phyloP scores from a whole-genome alignment of 2,113 vertebrate genomes.

The Mugil cephalus region DNA sequence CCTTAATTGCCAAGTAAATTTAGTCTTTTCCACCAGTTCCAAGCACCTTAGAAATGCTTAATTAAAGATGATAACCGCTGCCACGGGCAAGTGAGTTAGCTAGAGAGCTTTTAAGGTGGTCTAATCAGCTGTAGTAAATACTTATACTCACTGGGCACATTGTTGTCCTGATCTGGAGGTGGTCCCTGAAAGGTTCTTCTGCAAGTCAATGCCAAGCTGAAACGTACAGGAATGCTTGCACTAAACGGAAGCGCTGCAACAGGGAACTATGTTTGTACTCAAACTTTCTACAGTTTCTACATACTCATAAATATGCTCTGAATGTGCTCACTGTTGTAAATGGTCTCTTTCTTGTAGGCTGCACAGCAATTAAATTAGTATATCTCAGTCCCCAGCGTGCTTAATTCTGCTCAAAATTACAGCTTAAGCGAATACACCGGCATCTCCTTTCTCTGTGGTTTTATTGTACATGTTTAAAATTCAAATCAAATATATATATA shows the following conservation, averaged over 20 bases:
- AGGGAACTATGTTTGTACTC: not conserved
- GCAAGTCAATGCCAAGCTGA: constrained; percentile 15
- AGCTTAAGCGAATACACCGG: constrained; percentile 12
- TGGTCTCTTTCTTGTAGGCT: constrained; percentile 41
- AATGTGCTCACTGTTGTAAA: constrained; percentile 14
- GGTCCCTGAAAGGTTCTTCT: constrained; percentile 24
- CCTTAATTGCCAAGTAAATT: constrained; percentile 24
- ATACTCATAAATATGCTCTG: constrained; percentile 34
- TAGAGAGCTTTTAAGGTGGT: constrained; percentile 12
- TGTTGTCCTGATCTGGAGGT: constrained; percentile 28
- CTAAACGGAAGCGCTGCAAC: constrained; percentile 22
- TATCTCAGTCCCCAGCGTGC: not conserved
- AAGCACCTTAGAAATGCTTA: constrained; percentile 29
- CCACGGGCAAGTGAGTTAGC: constrained; percentile 15
- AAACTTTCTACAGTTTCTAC: not conserved
- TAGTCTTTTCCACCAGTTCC: constrained; percentile 4
- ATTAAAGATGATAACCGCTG: constrained; percentile 7
- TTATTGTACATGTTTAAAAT: constrained; percentile 7
- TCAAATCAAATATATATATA: constrained; percentile 28
- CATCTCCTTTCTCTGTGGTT: not conserved
- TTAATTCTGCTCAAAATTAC: constrained; percentile 13
- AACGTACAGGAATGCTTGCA: constrained; percentile 24
- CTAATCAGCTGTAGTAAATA: constrained; percentile 32
- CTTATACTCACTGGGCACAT: not conserved
- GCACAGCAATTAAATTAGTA: constrained; percentile 37